A percentile compares a stretch with the other conserved stretches of the same genome.
Conservation (phyloP, 2,113 vertebrate genomes). For the Setophaga coronata region DNA sequence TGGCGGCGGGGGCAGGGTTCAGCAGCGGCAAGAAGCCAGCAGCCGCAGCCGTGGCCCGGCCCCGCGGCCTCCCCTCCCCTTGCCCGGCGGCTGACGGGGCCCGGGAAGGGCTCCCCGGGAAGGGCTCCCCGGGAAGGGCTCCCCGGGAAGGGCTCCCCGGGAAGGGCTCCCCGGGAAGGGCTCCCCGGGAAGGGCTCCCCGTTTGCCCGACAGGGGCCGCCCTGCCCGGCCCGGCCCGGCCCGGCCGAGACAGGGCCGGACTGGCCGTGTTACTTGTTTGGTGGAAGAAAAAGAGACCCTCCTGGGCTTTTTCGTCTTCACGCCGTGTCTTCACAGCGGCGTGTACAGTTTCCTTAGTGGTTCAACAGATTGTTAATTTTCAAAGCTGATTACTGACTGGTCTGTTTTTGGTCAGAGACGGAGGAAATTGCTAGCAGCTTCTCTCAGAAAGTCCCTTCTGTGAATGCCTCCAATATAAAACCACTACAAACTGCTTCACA, state of each 20-base stretch:
- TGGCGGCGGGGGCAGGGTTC: background rate
- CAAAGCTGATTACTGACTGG: background rate
- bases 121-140: too few species aligned
- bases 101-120: too few species aligned
- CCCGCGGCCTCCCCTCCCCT: background rate
- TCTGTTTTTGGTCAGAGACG: background rate
- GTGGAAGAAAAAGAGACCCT: background rate
- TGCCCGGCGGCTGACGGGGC: too few species aligned
- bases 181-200: too few species aligned
- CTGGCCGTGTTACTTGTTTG: background rate
- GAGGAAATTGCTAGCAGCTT: background rate
- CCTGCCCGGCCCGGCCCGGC: too few species aligned
- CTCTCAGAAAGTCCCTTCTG: background rate
- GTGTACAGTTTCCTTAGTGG: background rate
- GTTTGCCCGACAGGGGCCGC: too few species aligned
- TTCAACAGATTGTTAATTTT: background rate
- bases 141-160: too few species aligned
- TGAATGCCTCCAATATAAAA: background rate
- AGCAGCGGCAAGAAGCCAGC: background rate
- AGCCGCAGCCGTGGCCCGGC: background rate
- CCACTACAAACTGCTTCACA: background rate
- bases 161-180: too few species aligned
- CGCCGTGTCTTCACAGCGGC: background rate
- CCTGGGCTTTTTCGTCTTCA: background rate
- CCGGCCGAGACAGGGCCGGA: background rate